These are phyloP conservation scores for Tapirus terrestris DNA, from an alignment of 2,113 vertebrate genomes.

Conservation along the genomic window DNA sequence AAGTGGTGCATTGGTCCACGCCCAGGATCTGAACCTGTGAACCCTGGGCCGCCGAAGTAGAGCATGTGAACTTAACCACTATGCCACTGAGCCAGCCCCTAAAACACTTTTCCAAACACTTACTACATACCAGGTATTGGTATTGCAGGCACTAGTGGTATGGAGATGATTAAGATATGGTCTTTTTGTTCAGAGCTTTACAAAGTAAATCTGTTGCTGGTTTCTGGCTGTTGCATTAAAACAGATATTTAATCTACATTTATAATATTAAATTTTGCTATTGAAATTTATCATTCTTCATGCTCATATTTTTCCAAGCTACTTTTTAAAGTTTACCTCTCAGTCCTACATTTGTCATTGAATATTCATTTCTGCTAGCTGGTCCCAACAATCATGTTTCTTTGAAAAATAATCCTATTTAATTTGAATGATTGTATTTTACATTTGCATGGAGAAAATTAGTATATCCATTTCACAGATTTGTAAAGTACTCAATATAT, in stretches of 20 bases:
- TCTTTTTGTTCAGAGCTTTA: not conserved
- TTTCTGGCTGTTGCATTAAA: not conserved
- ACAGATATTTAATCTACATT: not conserved
- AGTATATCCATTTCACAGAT: not conserved
- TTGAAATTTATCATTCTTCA: not conserved
- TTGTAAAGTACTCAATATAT: not conserved
- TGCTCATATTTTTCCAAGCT: not conserved
- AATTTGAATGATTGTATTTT: not conserved
- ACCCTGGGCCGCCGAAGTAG: too few species aligned
- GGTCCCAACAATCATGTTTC: not conserved
- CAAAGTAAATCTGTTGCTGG: not conserved
- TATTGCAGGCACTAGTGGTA: not conserved
- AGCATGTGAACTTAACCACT: too few species aligned
- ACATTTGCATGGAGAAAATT: not conserved
- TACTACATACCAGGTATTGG: not conserved
- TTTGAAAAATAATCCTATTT: not conserved
- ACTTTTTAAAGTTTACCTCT: not conserved
- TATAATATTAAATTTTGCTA: not conserved
- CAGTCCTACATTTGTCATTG: not conserved
- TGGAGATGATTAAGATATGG: not conserved
- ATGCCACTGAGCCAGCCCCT: not conserved
- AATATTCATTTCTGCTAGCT: not conserved
- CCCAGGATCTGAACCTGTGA: too few species aligned
- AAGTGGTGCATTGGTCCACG: too few species aligned
- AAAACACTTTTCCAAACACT: not conserved